Percentiles rank a stretch among this genome's conserved stretches.
These are phyloP conservation scores for Chlorodrepanis virens DNA, from an alignment of 2,113 vertebrate species.

Conservation along the genomic window DNA sequence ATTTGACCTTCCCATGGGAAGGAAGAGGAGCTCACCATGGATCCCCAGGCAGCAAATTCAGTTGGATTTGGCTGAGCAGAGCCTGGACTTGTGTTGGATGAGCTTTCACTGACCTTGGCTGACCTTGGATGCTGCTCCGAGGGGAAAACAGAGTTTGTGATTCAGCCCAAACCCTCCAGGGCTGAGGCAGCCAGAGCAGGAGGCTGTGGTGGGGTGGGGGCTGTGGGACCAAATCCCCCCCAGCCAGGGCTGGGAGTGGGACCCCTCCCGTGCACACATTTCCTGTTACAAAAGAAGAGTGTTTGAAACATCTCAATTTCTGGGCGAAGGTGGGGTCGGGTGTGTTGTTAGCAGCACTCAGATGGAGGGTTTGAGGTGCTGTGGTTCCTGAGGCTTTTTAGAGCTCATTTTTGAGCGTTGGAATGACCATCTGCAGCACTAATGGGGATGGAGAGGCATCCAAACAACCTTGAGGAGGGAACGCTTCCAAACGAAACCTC, in stretches of 20 bases:
- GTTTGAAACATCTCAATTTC: background rate
- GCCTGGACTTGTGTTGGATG: background rate
- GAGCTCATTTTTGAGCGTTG: fast-evolving
- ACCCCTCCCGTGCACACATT: fast-evolving
- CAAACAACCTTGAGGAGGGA: background rate
- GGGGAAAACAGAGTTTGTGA: background rate
- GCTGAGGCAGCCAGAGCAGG: background rate
- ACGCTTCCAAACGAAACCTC: background rate
- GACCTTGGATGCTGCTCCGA: background rate
- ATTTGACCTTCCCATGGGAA: background rate
- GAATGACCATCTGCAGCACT: background rate
- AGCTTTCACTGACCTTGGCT: background rate
- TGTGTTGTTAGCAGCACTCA: fast-evolving
- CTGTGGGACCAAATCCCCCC: background rate
- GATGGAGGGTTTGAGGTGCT: background rate
- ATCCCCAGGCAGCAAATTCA: background rate
- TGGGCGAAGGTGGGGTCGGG: background rate
- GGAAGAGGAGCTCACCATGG: background rate
- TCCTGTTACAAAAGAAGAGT: background rate
- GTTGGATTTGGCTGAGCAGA: background rate
- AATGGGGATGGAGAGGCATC: background rate
- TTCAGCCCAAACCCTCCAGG: background rate
- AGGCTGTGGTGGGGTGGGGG: background rate
- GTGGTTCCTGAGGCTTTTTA: background rate
- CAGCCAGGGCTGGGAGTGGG: fast-evolving